Conservation (phyloP, 1,140 invertebrate species). For the Heliothis subflexa region DNA sequence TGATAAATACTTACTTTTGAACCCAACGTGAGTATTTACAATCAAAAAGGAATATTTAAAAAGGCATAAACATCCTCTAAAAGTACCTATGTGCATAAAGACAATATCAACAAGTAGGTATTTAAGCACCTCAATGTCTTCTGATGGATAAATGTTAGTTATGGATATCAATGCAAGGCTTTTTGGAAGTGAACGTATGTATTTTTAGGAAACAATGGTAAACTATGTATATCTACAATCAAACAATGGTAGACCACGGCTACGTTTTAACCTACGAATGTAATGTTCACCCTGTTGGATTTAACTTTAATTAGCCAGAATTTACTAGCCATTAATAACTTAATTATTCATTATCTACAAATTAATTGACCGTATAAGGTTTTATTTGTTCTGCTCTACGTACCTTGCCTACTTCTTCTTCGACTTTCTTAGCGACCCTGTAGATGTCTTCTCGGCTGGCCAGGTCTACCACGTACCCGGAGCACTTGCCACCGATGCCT, state of each 20-base stretch:
- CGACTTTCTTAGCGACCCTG: constrained; percentile 92
- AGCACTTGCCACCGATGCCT: constrained; percentile 90
- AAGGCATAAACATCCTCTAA: not conserved
- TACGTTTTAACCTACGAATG: too few species aligned
- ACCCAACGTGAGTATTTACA: not conserved
- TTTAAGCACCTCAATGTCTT: not conserved
- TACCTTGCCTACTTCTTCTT: constrained; percentile 94
- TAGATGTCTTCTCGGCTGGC: constrained; percentile 94
- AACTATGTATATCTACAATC: not conserved
- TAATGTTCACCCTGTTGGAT: too few species aligned
- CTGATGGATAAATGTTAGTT: not conserved
- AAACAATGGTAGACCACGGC: too few species aligned
- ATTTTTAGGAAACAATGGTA: too few species aligned
- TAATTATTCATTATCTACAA: too few species aligned
- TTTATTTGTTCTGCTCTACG: constrained; percentile 40
- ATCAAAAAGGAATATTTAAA: constrained; percentile 14
- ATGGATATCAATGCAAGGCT: not conserved
- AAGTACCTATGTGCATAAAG: not conserved
- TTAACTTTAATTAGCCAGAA: too few species aligned
- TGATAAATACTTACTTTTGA: not conserved
- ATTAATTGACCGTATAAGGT: not conserved
- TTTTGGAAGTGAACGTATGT: not conserved
- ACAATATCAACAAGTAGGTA: not conserved
- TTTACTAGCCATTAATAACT: too few species aligned
- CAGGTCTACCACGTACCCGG: constrained; percentile 93